Evolutionary conservation across 2,797 vertebrate species (phyloP).

Genomic region (Eospalax fontanierii): DNA sequence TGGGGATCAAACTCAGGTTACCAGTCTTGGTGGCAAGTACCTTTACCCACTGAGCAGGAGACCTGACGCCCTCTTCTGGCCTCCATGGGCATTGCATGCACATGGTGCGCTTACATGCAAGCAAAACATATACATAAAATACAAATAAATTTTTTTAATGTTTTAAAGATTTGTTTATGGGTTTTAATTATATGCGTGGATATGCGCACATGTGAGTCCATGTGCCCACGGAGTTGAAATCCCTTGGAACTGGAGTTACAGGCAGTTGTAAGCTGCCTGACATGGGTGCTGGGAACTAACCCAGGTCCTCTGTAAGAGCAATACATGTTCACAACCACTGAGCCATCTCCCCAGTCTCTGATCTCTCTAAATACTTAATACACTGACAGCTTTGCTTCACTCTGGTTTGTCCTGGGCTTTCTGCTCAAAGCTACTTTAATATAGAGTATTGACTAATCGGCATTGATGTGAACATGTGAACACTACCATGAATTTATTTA

Average conservation of each 20-base stretch:
- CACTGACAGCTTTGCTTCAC: not conserved
- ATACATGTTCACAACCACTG: not conserved
- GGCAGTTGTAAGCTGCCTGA: not conserved
- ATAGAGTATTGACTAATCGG: not conserved
- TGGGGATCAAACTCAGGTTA: not conserved
- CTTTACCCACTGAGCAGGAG: not conserved
- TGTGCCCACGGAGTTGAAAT: not conserved
- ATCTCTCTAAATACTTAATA: not conserved
- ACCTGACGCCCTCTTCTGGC: too few species aligned
- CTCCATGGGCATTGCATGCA: too few species aligned
- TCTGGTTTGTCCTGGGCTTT: not conserved
- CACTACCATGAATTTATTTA: rapidly evolving
- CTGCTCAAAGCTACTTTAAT: not conserved
- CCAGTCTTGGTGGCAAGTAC: not conserved
- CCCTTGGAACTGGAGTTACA: not conserved
- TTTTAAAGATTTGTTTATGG: too few species aligned
- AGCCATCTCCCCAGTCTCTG: not conserved
- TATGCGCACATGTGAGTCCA: not conserved
- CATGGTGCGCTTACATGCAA: too few species aligned
- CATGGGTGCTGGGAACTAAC: not conserved
- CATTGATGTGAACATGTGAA: not conserved
- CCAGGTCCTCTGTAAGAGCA: not conserved
- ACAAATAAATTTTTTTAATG: too few species aligned
- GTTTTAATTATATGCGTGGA: too few species aligned
- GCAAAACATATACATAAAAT: too few species aligned